Percentiles rank a stretch among this genome's conserved stretches.
Conservation (phyloP, 2,113 vertebrate species). For the Syngnathus floridae region DNA sequence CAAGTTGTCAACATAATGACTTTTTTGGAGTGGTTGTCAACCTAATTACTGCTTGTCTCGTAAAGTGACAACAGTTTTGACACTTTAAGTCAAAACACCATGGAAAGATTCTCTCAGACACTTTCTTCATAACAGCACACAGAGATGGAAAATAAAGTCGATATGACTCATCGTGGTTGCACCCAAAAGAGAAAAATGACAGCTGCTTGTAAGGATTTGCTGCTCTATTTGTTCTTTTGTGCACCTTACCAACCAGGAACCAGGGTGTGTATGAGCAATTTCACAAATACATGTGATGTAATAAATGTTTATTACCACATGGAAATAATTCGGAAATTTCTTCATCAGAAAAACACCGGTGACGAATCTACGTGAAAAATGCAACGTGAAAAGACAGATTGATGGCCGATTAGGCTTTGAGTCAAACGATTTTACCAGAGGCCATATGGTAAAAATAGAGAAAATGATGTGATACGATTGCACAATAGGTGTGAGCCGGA, state of each 20-base stretch:
- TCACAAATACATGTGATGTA: background rate
- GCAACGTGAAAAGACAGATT: background rate
- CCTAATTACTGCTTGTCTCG: constrained; percentile 1
- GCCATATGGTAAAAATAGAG: constrained; percentile 16
- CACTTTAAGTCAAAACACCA: constrained; percentile 2
- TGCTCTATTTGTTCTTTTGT: background rate
- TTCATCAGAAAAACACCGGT: background rate
- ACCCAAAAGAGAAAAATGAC: background rate
- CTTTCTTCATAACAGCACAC: constrained; percentile 2
- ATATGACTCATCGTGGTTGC: background rate
- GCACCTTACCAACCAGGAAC: too few relatives aligned
- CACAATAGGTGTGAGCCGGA: constrained; percentile 19
- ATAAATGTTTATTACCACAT: background rate
- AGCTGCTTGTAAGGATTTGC: background rate
- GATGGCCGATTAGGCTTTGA: background rate
- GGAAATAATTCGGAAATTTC: background rate
- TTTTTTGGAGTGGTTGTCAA: too few relatives aligned
- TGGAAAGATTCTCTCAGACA: background rate
- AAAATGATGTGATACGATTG: constrained; percentile 35
- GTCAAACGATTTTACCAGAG: background rate
- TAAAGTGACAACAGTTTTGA: constrained; percentile 4
- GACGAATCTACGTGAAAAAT: background rate
- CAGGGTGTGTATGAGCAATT: too few relatives aligned
- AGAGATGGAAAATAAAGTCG: background rate
- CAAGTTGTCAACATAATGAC: too few relatives aligned